Base-by-base conservation (phyloP, 1,140 invertebrate genomes). In the Drosophila takahashii region DNA sequence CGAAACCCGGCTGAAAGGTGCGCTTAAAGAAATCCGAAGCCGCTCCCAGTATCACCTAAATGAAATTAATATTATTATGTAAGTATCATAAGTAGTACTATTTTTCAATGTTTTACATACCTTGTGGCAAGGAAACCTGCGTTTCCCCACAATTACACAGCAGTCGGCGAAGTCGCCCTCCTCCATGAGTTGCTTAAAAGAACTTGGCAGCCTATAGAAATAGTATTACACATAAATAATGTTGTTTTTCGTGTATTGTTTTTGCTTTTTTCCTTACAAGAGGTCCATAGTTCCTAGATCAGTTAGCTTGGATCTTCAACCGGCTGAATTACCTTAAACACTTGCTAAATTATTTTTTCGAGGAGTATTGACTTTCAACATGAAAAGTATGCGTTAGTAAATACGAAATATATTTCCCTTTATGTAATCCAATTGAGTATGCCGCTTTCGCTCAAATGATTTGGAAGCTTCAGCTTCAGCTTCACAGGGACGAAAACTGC, bases 91-190 rank as follows among this genome's bases (percentile, higher is more conserved):
- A 13, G 18, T 11, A 13, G 18, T 22, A 22, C 5, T 11, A 45
- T 22, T 4, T 13, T 22, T 22, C 22, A 2, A 22, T 22, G 22
- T 22, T 22, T 22, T 22, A 3, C 18, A 4, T 11, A 45, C 42
- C 15, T 76, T 77, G 50, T 76, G 73, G 18, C 73, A 77, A 7
- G 45, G 15, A 3, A 77, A 77, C 29, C 7, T 26, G 11, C 10
- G 29, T 0, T 15, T 22, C 7, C 18, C 71, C 0, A 75, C 71
- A 4, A 15, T 9, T 7, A 75, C 50, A 6, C n/a, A 10, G 34
- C 70, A 75, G 16, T 75, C 72, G 0, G 51, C 15, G 32, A 74
- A 65, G 2, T 44, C 18, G 9, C 27, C 36, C 10, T 75, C 70
- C 4, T 18, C n/a, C 3, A 1, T 32, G 0, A 75, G 22, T 9